phyloP scores from a whole-genome alignment of 1,140 invertebrate species.

The Pomacea maculata region DNA sequence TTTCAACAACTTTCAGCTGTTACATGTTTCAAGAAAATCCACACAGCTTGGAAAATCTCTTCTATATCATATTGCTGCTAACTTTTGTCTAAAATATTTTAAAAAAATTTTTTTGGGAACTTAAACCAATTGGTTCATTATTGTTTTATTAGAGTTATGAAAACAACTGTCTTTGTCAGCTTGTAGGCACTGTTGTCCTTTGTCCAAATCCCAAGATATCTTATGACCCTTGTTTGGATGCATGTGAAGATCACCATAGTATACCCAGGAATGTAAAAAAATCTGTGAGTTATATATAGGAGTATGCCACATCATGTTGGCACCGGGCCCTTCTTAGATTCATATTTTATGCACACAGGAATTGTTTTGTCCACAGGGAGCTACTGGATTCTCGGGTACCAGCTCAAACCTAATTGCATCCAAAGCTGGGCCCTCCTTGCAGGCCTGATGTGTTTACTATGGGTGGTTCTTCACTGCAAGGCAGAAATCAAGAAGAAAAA shows the following conservation, averaged over 20 bases:
- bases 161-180: not conserved
- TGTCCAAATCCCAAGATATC: not conserved
- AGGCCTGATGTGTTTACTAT: conserved; percentile 31
- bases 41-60: no score
- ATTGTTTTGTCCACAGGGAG: conserved; percentile 75
- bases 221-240: conserved; percentile 29
- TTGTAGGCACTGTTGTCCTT: not conserved
- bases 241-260: conserved; percentile 12
- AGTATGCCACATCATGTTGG: no score
- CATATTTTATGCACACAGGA: no score
- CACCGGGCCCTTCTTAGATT: no score
- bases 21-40: no score
- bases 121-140: not conserved
- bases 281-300: conserved; percentile 12
- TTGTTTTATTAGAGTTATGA: no score
- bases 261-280: not conserved
- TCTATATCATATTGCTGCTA: not conserved
- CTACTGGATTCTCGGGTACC: conserved; percentile 91
- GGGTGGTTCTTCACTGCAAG: no score
- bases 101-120: not conserved
- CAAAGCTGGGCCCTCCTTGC: conserved; percentile 84
- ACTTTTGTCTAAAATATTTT: not conserved
- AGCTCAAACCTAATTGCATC: conserved; percentile 86
- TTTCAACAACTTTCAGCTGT: no score
- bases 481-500: no score